Evolutionary conservation across 2,113 vertebrate species (phyloP).

Genomic region (Peromyscus polionotus): DNA sequence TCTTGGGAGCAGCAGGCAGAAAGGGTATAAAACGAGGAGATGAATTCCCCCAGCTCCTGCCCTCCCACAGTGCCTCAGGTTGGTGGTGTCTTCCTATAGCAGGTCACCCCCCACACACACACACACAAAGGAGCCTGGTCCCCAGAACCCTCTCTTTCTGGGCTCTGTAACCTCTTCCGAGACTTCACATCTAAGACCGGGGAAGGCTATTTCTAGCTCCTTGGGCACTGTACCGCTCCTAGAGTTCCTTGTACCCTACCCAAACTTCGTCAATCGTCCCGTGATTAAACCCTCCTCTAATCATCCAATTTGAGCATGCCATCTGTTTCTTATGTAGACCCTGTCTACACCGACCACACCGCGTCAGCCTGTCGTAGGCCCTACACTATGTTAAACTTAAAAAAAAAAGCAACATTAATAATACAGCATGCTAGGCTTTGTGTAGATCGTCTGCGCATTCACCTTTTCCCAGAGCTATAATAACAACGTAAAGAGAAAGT

Average conservation of each 20-base stretch:
- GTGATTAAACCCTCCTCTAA: conserved; percentile 53
- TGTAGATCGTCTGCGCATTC: conserved; percentile 48
- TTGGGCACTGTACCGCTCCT: no score
- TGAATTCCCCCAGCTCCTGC: background rate
- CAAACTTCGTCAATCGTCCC: conserved; percentile 16
- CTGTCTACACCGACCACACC: conserved; percentile 46
- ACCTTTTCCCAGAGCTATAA: conserved; percentile 75
- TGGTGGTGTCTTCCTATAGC: conserved; percentile 6
- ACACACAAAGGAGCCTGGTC: background rate
- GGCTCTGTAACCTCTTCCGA: conserved; percentile 43
- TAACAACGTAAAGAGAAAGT: conserved; percentile 77
- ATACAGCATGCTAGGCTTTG: conserved; percentile 25
- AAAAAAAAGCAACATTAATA: conserved; percentile 37
- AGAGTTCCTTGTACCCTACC: background rate
- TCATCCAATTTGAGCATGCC: conserved; percentile 51
- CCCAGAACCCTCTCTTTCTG: background rate
- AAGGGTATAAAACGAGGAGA: background rate
- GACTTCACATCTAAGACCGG: background rate
- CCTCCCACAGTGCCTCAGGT: background rate
- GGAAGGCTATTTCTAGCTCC: background rate
- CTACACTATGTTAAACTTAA: background rate
- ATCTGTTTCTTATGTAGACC: conserved; percentile 57
- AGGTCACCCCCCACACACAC: background rate
- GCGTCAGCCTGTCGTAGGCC: conserved; percentile 27
- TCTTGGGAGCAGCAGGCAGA: background rate